phyloP scores from a whole-genome alignment of 2,113 vertebrate genomes.

The Cyanoderma ruficeps region DNA sequence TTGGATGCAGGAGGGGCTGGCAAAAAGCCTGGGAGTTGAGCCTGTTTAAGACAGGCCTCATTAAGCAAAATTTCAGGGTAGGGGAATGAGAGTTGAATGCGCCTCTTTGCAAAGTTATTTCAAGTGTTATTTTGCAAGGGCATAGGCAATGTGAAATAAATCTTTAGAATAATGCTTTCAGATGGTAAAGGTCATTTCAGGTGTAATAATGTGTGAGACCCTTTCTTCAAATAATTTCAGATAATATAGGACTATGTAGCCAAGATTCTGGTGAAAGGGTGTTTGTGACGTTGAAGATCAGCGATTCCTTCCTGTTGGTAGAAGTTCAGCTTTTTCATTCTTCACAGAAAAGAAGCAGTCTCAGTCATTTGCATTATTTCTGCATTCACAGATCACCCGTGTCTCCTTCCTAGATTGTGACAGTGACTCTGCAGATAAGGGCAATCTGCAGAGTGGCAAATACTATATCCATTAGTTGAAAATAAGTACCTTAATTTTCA shows the following conservation, averaged over 20 bases:
- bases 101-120: neutral
- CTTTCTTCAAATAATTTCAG: neutral
- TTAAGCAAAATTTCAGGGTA: constrained; percentile 27
- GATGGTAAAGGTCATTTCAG: neutral
- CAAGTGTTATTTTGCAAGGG: neutral
- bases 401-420: neutral
- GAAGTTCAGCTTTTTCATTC: neutral
- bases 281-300: neutral
- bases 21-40: neutral
- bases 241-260: neutral
- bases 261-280: neutral
- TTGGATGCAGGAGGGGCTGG: neutral
- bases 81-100: neutral
- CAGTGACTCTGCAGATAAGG: neutral
- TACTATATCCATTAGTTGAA: neutral
- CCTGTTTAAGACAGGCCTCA: neutral
- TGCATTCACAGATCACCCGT: neutral
- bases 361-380: neutral
- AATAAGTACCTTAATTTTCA: neutral
- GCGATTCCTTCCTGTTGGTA: neutral
- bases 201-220: neutral
- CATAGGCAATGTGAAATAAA: neutral
- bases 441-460: neutral
- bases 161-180: neutral
- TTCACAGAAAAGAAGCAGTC: neutral